phyloP scores from a whole-genome alignment of 1,140 invertebrate genomes.

The Cyphomyrmex costatus region DNA sequence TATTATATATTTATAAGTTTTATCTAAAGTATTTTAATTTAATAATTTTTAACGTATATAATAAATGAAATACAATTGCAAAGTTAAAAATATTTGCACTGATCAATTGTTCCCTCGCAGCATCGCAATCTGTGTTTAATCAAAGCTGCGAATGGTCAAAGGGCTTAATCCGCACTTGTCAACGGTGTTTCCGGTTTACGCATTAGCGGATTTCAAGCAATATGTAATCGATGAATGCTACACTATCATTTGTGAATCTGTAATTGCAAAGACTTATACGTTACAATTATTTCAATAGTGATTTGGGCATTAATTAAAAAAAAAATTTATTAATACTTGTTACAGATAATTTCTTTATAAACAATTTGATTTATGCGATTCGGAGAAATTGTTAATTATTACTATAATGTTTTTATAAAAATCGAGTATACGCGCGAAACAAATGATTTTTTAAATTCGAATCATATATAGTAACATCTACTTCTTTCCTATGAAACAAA shows the following conservation, averaged over 20 bases:
- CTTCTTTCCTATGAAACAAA: background rate
- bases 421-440: too few species aligned
- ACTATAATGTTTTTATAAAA: too few species aligned
- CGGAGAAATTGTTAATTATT: background rate
- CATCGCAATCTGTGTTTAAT: constrained; percentile 33
- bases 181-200: constrained; percentile 47
- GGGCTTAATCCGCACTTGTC: constrained; percentile 56
- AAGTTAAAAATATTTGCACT: constrained; percentile 26
- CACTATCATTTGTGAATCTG: constrained; percentile 14
- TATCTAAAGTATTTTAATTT: background rate
- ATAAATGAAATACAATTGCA: constrained; percentile 20
- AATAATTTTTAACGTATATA: background rate
- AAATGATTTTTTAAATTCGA: background rate
- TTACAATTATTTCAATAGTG: constrained; percentile 1
- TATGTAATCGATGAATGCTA: constrained; percentile 51
- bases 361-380: background rate
- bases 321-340: background rate
- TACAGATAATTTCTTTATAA: background rate
- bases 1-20: background rate
- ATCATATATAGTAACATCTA: background rate
- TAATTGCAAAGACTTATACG: constrained; percentile 17
- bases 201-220: constrained; percentile 52
- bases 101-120: constrained; percentile 28
- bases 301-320: background rate
- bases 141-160: constrained; percentile 54